These are phyloP conservation scores for Campoletis sonorensis DNA, from an alignment of 1,140 invertebrate genomes.

Conservation along the genomic window DNA sequence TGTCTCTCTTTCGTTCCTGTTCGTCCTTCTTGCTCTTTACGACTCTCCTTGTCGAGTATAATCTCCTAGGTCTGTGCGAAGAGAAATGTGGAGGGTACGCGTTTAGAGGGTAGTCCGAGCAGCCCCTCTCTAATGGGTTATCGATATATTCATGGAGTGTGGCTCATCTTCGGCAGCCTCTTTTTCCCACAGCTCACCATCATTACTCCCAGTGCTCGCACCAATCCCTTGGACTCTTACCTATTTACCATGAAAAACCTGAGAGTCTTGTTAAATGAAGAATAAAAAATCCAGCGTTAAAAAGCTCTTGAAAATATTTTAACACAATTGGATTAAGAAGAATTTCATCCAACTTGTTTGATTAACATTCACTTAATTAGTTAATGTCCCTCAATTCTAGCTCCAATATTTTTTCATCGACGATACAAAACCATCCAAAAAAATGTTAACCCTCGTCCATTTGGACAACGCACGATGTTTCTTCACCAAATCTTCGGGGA, in stretches of 20 bases:
- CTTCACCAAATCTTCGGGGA: neutral
- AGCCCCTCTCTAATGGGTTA: conserved; percentile 67
- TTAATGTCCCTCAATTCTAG: no score
- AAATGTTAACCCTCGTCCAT: neutral
- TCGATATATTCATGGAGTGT: conserved; percentile 70
- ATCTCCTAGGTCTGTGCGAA: neutral
- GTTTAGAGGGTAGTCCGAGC: conserved; percentile 14
- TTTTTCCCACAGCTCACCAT: conserved; percentile 51
- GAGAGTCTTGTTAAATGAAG: no score
- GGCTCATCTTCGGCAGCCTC: conserved; percentile 58
- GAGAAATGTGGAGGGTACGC: neutral
- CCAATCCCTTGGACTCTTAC: conserved; percentile 34
- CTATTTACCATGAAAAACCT: neutral
- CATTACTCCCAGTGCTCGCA: conserved; percentile 9
- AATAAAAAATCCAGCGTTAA: no score
- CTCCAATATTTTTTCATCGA: no score
- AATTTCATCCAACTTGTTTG: no score
- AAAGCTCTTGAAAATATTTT: neutral
- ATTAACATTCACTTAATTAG: no score
- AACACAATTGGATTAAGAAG: no score
- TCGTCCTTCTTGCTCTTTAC: neutral
- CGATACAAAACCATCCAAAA: no score
- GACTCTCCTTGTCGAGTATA: no score
- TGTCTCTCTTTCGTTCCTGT: neutral
- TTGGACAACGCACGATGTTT: neutral